These are phyloP conservation scores for Cephus nigrinus DNA, from an alignment of 2,888 invertebrate genomes.

Conservation along the genomic window DNA sequence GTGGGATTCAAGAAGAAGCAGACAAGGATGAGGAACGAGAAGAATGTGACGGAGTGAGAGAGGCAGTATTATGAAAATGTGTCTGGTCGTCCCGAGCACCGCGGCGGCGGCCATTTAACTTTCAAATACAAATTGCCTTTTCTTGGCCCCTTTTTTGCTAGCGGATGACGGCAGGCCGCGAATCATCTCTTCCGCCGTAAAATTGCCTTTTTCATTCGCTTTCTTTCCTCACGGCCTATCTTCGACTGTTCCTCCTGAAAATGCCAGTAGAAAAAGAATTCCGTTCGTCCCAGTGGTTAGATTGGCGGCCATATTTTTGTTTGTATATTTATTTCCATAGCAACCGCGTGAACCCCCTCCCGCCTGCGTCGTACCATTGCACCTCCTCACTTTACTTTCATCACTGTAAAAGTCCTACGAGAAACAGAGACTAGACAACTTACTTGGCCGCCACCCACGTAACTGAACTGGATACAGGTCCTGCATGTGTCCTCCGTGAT, in stretches of 20 bases:
- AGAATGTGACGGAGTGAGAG: not conserved
- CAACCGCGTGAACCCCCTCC: not conserved
- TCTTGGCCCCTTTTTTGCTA: not conserved
- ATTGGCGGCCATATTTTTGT: not conserved
- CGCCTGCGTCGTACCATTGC: not conserved
- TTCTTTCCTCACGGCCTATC: not conserved
- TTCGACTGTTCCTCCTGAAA: not conserved
- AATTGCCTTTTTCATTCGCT: conserved; percentile 19
- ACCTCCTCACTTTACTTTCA: not conserved
- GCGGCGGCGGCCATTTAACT: not conserved
- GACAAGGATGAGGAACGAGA: not conserved
- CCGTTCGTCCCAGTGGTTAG: not conserved
- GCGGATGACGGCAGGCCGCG: not conserved
- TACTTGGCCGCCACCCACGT: not conserved
- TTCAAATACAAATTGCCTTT: conserved; percentile 6
- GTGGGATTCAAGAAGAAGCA: not conserved
- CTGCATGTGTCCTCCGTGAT: not conserved
- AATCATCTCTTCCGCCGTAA: not conserved
- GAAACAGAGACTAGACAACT: not conserved
- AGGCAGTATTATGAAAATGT: not conserved
- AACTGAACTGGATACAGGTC: not conserved
- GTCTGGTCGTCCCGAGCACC: not conserved
- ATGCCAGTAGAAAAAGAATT: not conserved
- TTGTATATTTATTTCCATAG: not conserved
- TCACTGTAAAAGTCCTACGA: not conserved